phyloP scores from a whole-genome alignment of 2,797 vertebrate species.

The Sarcophilus harrisii region DNA sequence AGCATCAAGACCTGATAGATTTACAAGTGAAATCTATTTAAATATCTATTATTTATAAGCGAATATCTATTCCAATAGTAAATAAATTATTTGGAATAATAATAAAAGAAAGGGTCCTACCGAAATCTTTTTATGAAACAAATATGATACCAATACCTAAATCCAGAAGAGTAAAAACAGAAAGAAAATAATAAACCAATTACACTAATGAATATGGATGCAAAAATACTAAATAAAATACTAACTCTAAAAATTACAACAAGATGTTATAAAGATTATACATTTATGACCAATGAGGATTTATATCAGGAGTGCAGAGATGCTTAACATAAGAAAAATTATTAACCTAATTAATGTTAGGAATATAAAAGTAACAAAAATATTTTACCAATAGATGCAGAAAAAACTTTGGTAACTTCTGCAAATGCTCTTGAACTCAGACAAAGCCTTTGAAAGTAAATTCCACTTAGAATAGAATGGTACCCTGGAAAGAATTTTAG shows the following conservation, averaged over 20 bases:
- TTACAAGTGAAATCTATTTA: neutral
- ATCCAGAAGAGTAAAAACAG: neutral
- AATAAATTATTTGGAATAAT: neutral
- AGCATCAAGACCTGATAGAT: neutral
- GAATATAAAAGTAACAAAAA: neutral
- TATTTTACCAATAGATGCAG: neutral
- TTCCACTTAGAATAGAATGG: neutral
- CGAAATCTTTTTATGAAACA: neutral
- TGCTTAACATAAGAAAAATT: neutral
- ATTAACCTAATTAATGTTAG: neutral
- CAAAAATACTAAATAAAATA: neutral
- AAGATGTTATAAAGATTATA: neutral
- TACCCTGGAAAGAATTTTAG: neutral
- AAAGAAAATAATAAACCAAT: neutral
- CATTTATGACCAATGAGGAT: neutral
- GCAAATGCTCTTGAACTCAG: neutral
- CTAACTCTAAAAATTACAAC: neutral
- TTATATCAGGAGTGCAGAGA: neutral
- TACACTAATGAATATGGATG: neutral
- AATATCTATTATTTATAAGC: neutral
- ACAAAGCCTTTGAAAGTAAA: neutral
- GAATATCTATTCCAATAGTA: neutral
- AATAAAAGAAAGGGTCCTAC: neutral
- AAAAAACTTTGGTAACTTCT: neutral
- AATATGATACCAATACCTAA: neutral